Base-by-base conservation (phyloP, 2,113 vertebrate species). In the Chauna torquata region DNA sequence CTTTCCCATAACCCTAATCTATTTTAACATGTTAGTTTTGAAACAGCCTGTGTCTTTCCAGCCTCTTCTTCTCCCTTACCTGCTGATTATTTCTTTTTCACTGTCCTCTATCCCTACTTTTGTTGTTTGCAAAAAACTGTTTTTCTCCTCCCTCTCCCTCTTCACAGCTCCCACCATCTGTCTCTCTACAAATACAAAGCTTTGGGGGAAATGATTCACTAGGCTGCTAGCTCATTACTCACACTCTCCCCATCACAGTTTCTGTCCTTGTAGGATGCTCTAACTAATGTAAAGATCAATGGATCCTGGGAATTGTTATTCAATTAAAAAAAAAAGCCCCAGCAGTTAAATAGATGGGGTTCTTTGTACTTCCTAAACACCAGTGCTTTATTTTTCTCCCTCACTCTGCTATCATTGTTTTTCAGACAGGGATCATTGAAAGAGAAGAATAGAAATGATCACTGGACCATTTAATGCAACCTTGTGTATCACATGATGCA, bases 241-340 rank as follows among this genome's bases (percentile, higher is more conserved):
- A 95, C 92, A 57, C 83, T 84, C 89, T 85, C 81, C 81, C 40
- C 92, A 91, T 95, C 70, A 50, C 17, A 58, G 74, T 94, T 94
- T 89, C 91, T 96, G 92, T 91, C 57, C 96, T 96, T 96, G 88
- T 87, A 94, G 95, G 91, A 95, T 82, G 83, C 81, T 96, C 92
- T 90, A 92, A 95, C 96, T 96, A 97, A 97, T 80, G 78, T 95
- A 92, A 97, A 94, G 95, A 95, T 97, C 96, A 97, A 95, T 96
- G 92, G 91, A 95, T 93, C 95, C 91, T 38, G 44, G 88, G 83
- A 94, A 91, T 82, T 87, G 86, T 89, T 96, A 91, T 94, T 95
- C 38, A 80, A 95, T 96, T 95, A 6, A 49, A 94, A 81, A 94
- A 90, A 54, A 66, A 61, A 68, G 34, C n/a, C 74, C 50, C 8